Percentiles rank a stretch among this genome's conserved stretches.
Conservation (phyloP, 2,888 invertebrate genomes). For the Deilephila porcellus region DNA sequence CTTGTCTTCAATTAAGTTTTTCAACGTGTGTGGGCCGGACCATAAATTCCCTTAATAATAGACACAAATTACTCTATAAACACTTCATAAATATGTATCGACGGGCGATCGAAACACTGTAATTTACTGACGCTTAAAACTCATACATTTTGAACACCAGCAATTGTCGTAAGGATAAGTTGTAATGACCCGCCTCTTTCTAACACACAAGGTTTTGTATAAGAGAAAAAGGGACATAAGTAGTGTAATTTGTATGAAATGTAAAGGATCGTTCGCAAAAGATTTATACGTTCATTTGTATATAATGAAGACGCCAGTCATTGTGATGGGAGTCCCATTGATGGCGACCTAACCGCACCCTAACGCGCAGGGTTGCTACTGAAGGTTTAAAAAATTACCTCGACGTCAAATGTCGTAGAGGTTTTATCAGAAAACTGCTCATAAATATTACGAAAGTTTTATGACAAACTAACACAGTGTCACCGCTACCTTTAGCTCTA, state of each 20-base stretch:
- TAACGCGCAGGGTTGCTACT: conserved; percentile 60
- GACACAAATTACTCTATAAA: conserved; percentile 18
- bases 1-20: background rate
- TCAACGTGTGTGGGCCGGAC: conserved; percentile 4
- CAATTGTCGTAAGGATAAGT: conserved; percentile 28
- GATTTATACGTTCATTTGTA: conserved; percentile 81
- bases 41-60: background rate
- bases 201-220: conserved; percentile 16
- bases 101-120: conserved; percentile 12
- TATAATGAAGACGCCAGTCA: conserved; percentile 83
- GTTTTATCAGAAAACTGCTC: too few species aligned
- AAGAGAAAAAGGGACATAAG: conserved; percentile 42
- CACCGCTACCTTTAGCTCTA: too few species aligned
- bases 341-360: conserved; percentile 70
- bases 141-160: conserved; percentile 30
- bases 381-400: background rate
- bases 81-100: conserved; percentile 28
- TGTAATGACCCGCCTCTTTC: conserved; percentile 37
- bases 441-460: too few species aligned
- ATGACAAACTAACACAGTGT: too few species aligned
- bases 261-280: conserved; percentile 63
- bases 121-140: conserved; percentile 23
- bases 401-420: background rate
- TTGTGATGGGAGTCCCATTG: conserved; percentile 77
- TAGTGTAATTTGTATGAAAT: conserved; percentile 58